Conservation (phyloP, 2,113 vertebrate species). For the Casuarius casuarius region DNA sequence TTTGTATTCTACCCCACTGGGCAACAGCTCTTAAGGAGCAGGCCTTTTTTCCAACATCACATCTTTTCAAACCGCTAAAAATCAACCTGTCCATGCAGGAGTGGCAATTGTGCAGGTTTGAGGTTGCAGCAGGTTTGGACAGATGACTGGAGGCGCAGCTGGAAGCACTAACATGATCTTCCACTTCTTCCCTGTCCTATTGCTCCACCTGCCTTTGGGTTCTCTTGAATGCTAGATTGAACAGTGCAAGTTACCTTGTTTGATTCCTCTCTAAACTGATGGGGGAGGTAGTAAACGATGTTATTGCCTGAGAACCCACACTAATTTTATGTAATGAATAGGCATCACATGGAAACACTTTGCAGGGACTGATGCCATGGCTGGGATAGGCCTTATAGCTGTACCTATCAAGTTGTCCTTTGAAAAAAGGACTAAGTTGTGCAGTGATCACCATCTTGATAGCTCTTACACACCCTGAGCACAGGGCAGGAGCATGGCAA, state of each 20-base stretch:
- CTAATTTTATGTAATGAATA: not conserved
- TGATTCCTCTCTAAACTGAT: not conserved
- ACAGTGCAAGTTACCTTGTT: not conserved
- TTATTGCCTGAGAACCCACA: not conserved
- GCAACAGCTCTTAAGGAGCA: not conserved
- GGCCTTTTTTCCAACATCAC: fast-evolving
- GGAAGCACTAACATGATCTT: not conserved
- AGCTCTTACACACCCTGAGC: not conserved
- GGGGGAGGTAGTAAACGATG: not conserved
- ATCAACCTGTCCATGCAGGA: not conserved
- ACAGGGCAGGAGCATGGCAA: not conserved
- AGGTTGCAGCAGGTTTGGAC: not conserved
- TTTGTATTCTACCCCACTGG: not conserved
- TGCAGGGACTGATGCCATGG: not conserved
- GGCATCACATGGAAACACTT: fast-evolving
- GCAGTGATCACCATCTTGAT: not conserved
- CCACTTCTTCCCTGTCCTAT: not conserved
- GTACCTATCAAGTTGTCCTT: not conserved
- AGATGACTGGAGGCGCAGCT: not conserved
- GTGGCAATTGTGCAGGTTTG: not conserved
- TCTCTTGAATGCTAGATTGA: not conserved
- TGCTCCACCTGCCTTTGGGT: not conserved
- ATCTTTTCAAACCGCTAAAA: not conserved
- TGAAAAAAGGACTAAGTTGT: not conserved
- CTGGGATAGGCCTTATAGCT: not conserved